Conservation (phyloP, 2,888 invertebrate species). For the Caenorhabditis panamensis region DNA sequence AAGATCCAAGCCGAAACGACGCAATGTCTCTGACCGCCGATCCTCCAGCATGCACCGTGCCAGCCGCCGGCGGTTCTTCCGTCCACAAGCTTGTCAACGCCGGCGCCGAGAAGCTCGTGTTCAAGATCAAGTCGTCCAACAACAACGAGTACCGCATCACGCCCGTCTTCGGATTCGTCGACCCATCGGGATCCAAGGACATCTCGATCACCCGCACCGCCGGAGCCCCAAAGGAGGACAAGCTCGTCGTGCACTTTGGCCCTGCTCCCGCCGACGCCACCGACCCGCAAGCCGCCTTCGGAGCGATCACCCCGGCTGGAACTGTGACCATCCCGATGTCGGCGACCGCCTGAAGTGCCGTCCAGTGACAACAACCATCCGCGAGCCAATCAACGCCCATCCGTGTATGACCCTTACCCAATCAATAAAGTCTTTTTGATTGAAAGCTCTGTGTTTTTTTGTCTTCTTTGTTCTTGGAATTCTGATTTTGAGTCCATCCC, state of each 20-base stretch:
- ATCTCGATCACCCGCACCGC: conserved; percentile 64
- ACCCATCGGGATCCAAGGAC: conserved; percentile 60
- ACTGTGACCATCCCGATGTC: conserved; percentile 57
- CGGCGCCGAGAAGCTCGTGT: conserved; percentile 60
- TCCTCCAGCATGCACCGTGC: too few species aligned
- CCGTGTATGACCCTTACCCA: neutral
- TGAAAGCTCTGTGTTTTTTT: neutral
- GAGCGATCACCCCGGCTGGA: conserved; percentile 40
- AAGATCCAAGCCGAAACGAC: conserved; percentile 28
- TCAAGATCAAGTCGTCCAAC: conserved; percentile 69
- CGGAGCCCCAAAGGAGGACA: conserved; percentile 63
- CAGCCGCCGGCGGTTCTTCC: conserved; percentile 62
- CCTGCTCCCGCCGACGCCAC: conserved; percentile 63
- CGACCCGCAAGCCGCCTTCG: conserved; percentile 66
- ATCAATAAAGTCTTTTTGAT: neutral
- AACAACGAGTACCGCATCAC: conserved; percentile 70
- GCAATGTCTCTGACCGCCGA: conserved; percentile 64
- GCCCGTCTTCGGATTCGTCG: conserved; percentile 72
- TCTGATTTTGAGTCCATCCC: too few species aligned
- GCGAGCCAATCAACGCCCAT: neutral
- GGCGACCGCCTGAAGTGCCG: conserved; percentile 29
- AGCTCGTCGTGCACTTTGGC: conserved; percentile 63
- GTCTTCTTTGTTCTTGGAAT: neutral
- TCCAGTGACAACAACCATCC: neutral
- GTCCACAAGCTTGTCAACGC: conserved; percentile 57